Base-by-base conservation (phyloP, 2,888 invertebrate species). In the Drosophila kuntzei region DNA sequence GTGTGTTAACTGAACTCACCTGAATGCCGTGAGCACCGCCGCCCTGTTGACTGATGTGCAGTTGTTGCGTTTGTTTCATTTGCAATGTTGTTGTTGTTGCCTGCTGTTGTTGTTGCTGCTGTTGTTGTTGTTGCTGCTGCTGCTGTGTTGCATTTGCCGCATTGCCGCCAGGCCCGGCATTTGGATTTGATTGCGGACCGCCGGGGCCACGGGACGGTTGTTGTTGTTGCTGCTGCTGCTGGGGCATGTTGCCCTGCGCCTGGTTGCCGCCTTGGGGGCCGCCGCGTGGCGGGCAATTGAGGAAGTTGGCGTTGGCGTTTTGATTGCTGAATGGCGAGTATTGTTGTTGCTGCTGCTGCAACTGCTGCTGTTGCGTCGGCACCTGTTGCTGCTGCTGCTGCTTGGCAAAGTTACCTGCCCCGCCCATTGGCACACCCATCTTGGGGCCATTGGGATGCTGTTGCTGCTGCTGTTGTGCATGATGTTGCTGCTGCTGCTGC, bases 31-130 rank as follows among this genome's bases (percentile, higher is more conserved):
- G 96, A 54, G 95, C 95, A 50, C 96, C 94, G 71, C 96, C 94
- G 66, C 95, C 95, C 63, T 96, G 96, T 90, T 97, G 97, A 80
- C 94, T 95, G 83, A 98, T 96, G 92, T 97, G 97, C 91, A 97
- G 93, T 91, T 97, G 97, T 91, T 97, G 97, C 60, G 96, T 96
- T 92, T 97, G 97, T 90, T 96, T 96, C 93, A 97, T 96, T 92
- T 97, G 97, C 77, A 97, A 92, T 37, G 94, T 94, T 32, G 95
- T 93, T 9, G 94, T 93, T 34, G 90, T 89, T 49, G 91, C 80
- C 62, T 91, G 89, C 54, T 90, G 90, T 25, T 88, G 90, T 6
- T 88, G 86, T 4, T 88, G 82, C 3, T 87, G 87, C 68, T 72
- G 76, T 2, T 76, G 76, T 0, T 75, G 74, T n/a, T 75, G 74